Base-by-base conservation (phyloP, 2,797 vertebrate species). In the Clarias pachynema region DNA sequence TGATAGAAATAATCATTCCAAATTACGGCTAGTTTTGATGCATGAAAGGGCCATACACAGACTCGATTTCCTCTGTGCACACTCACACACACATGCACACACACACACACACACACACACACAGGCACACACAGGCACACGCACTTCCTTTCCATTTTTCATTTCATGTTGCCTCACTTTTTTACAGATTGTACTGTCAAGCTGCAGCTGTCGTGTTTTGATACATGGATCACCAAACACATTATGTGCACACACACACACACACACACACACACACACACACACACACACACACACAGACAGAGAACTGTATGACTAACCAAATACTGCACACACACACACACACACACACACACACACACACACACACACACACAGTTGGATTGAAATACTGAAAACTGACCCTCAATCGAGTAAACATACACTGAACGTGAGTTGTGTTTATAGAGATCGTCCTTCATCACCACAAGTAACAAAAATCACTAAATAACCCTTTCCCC, bases 111-210 rank as follows among this genome's bases (percentile, higher is more conserved):
- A 68, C 74, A 77, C 85, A 62, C 65, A 44, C 53, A 18, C 56
- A 73, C 40, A 73, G n/a, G n/a, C 66, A 73, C 75, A 72, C 56
- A 34, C 84, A 79, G 49, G 74, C 81, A 81, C 73, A 82, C 60
- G 82, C 59, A 84, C 79, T 84, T 88, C 68, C 87, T n/a, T 69
- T 65, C 69, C 84, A 86, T 85, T 66, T 63, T 86, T 84, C 83
- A 84, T 87, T 82, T 81, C 70, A 60, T 79, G 66, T 86, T 66
- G 86, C 81, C 86, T 86, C 70, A 65, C 77, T 84, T 80, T 87
- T 85, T 70, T 79, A 86, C 85, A 89, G 89, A 89, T 88, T 84
- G 86, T 84, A 84, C 86, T 86, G 89, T 88, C 87, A 87, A 34
- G 53, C 70, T 83, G 84, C 84, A 91, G 89, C 81, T 91, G 88